Evolutionary conservation across 2,888 invertebrate species (phyloP).

Genomic region (Lordiphosa andalusiaca): DNA sequence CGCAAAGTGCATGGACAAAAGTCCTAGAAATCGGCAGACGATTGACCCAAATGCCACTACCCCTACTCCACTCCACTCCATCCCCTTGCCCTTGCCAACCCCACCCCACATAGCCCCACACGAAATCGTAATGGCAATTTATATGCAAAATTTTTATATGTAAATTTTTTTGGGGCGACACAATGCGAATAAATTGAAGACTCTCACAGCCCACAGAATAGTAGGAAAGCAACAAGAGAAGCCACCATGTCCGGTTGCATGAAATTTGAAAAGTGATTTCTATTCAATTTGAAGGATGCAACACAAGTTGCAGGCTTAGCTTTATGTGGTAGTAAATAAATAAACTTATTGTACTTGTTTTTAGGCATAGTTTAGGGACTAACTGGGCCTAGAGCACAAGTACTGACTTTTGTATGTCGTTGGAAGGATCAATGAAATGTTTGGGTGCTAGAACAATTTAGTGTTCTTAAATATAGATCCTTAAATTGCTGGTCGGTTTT

Average conservation of each 20-base stretch:
- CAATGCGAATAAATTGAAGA: conserved; percentile 57
- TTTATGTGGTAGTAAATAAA: neutral
- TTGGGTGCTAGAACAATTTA: too few relatives aligned
- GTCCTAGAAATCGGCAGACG: conserved; percentile 24
- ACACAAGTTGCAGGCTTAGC: neutral
- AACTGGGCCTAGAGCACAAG: too few relatives aligned
- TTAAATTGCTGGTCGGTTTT: too few relatives aligned
- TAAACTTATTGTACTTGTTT: neutral
- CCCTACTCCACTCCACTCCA: neutral
- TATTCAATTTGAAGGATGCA: neutral
- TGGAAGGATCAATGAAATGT: too few relatives aligned
- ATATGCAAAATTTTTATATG: conserved; percentile 65
- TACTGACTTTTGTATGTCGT: too few relatives aligned
- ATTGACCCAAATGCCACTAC: conserved; percentile 60
- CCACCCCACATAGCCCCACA: neutral
- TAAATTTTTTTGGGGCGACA: conserved; percentile 55
- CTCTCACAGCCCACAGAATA: conserved; percentile 29
- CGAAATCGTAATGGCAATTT: conserved; percentile 55
- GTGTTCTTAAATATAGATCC: too few relatives aligned
- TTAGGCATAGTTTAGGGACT: too few relatives aligned
- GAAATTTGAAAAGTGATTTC: conserved; percentile 20
- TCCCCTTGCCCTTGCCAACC: neutral
- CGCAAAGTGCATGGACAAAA: conserved; percentile 47
- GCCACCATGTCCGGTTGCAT: conserved; percentile 29
- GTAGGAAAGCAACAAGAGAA: conserved; percentile 3